Evolutionary conservation across 2,113 vertebrate genomes (phyloP).

Genomic region (Salminus brasiliensis): DNA sequence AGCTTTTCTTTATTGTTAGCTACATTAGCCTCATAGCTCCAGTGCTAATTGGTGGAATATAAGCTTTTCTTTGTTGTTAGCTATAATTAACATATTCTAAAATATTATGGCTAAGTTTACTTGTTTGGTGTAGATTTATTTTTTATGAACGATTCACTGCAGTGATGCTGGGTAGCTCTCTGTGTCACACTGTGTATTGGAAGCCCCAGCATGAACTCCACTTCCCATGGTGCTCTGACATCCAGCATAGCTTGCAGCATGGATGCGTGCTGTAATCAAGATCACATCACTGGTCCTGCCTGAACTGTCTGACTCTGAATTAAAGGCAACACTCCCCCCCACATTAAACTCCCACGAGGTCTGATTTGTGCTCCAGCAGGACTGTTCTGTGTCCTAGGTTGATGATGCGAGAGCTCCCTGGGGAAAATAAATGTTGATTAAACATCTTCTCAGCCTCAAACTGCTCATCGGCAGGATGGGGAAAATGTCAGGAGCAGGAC

Average conservation of each 20-base stretch:
- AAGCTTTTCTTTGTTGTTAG: too few species aligned
- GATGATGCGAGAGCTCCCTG: constrained; percentile 61
- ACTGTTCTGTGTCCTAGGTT: constrained; percentile 52
- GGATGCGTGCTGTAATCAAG: constrained; percentile 16
- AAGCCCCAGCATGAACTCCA: constrained; percentile 19
- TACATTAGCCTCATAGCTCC: too few species aligned
- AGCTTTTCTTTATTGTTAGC: too few species aligned
- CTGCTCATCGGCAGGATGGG: constrained; percentile 67
- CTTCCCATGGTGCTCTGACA: constrained; percentile 20
- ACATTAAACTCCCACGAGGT: constrained; percentile 26
- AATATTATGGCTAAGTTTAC: too few species aligned
- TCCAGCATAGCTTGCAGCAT: constrained; percentile 4
- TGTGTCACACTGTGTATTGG: constrained; percentile 35
- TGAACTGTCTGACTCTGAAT: constrained; percentile 28
- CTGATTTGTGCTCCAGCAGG: constrained; percentile 14
- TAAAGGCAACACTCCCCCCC: constrained; percentile 39
- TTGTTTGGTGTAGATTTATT: too few species aligned
- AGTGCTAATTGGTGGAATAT: too few species aligned
- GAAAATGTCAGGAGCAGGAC: constrained; percentile 68
- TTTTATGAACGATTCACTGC: too few species aligned
- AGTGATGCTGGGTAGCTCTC: constrained; percentile 13
- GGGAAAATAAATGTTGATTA: constrained; percentile 71
- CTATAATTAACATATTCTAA: too few species aligned
- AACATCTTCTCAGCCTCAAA: constrained; percentile 69
- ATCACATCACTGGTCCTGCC: constrained; percentile 31